phyloP scores from a whole-genome alignment of 2,797 vertebrate species.

The Hylomyscus alleni region DNA sequence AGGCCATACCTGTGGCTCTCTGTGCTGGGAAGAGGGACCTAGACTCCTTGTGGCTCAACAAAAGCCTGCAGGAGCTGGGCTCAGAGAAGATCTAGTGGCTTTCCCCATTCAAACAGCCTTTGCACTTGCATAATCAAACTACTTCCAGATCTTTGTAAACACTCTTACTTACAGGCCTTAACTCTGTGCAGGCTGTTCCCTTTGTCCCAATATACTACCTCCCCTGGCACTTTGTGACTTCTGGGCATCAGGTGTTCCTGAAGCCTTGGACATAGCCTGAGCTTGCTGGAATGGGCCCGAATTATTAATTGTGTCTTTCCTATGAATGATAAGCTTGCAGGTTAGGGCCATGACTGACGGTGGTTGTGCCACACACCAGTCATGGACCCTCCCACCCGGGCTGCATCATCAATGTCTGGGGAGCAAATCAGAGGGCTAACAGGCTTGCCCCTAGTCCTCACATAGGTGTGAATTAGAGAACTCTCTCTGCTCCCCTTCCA shows the following conservation, averaged over 20 bases:
- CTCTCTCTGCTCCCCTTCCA: background rate
- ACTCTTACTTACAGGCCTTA: background rate
- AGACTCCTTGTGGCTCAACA: background rate
- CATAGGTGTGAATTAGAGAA: background rate
- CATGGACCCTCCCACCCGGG: rapidly evolving
- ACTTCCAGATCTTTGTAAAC: background rate
- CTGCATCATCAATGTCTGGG: rapidly evolving
- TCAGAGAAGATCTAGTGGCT: rapidly evolving
- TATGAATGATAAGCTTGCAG: background rate
- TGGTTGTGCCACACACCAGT: no score
- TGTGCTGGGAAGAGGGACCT: background rate
- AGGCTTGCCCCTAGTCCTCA: background rate
- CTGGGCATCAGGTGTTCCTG: background rate
- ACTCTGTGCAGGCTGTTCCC: background rate
- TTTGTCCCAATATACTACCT: background rate
- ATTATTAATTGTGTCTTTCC: background rate
- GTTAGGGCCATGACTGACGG: background rate
- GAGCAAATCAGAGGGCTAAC: slow-evolving; percentile 7
- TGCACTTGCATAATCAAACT: background rate
- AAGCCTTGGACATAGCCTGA: background rate
- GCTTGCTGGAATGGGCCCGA: background rate
- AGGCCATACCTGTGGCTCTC: background rate
- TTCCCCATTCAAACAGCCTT: background rate
- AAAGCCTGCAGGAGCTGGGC: background rate
- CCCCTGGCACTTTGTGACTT: background rate